Base-by-base conservation (phyloP, 1,140 invertebrate genomes). In the Contarinia nasturtii region DNA sequence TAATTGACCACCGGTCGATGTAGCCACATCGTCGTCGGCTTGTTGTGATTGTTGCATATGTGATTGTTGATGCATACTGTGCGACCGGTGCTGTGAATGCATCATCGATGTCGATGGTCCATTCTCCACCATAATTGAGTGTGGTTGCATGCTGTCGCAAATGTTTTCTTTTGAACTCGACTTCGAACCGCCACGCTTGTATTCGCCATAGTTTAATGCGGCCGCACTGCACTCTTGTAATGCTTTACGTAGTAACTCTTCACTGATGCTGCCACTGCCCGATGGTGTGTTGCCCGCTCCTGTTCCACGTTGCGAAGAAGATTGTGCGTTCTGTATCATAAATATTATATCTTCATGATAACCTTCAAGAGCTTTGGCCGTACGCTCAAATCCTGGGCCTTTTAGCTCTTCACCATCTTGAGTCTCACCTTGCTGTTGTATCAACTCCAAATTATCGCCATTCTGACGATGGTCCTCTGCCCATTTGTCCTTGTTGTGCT, bases 261-360 rank as follows among this genome's bases (percentile, higher is more conserved):
- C 73, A 48, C 72, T 74, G 8, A 77, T 55, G 43, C 69, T 72
- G 41, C 65, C 70, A 50, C 73, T 77, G 34, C 73, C 71, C 17
- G 75, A 71, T 11, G 76, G 72, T 8, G 74, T 72, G 48, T 64
- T 64, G 21, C 61, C 61, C 33, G 68, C 65, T 4, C 67, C 72
- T 7, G 70, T 67, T 41, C 77, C 75, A 7, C 79, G 72, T 54
- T 85, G 82, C 45, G 61, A 63, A 44, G 61, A 63, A 2, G 70
- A 73, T 14, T 82, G 82, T 1, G 86, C 86, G 49, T 76, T 82
- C 41, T 85, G 76, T 52, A 94, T 59, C 10, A 86, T 86, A 58
- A 89, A 85, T 42, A 94, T 69, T 53, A 94, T 85, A 54, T 90
- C 85, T 54, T 91, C 88, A 57, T 91, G 88, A 61, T 93, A 94